Conservation (phyloP, 2,888 invertebrate species). For the Limulus polyphemus region DNA sequence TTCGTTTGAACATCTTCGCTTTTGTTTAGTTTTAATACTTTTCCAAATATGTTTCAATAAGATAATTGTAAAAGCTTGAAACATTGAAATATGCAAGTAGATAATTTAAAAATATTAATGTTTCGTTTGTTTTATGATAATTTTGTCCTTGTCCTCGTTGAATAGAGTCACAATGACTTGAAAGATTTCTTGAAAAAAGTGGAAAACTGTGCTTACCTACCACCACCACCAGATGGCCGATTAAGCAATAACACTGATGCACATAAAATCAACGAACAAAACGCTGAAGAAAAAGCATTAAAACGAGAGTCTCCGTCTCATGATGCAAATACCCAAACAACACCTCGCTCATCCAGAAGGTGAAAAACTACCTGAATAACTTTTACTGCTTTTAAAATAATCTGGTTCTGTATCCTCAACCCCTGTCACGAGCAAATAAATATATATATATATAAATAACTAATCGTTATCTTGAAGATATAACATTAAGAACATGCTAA, state of each 20-base stretch:
- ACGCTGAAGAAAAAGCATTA: constrained; percentile 9
- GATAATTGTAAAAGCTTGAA: too few species aligned
- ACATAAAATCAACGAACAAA: constrained; percentile 6
- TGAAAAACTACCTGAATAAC: constrained; percentile 3
- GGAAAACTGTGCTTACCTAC: constrained; percentile 7
- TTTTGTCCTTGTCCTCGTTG: too few species aligned
- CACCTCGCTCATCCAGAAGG: constrained; percentile 12
- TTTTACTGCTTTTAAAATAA: neutral
- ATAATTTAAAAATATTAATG: too few species aligned
- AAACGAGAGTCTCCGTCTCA: neutral
- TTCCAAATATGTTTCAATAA: too few species aligned
- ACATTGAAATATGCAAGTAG: too few species aligned
- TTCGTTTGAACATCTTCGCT: too few species aligned
- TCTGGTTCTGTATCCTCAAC: neutral
- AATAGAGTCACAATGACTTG: constrained; percentile 11
- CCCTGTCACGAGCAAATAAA: neutral
- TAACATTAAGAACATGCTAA: too few species aligned
- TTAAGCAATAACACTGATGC: constrained; percentile 1
- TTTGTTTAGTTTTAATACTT: too few species aligned
- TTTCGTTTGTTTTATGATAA: too few species aligned
- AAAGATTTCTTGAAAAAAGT: constrained; percentile 10
- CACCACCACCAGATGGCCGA: constrained; percentile 5
- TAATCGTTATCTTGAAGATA: too few species aligned
- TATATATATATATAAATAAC: too few species aligned
- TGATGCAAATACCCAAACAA: constrained; percentile 19